Evolutionary conservation across 2,113 vertebrate genomes (phyloP).

Genomic region (Crypturellus undulatus): DNA sequence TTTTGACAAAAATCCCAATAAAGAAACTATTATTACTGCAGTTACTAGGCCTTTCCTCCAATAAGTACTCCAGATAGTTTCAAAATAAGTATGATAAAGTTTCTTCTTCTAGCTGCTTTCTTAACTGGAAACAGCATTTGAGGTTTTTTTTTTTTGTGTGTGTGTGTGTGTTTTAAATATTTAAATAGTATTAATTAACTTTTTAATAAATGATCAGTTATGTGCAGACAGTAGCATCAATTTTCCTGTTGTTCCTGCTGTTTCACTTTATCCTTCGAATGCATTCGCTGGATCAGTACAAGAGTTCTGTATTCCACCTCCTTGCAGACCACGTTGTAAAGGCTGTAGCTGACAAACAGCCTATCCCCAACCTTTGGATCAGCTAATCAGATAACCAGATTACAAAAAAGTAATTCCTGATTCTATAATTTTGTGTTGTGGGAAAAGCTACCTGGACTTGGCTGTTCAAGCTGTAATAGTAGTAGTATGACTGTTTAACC

Average conservation of each 20-base stretch:
- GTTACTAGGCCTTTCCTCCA: not conserved
- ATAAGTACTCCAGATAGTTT: not conserved
- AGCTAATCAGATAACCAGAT: not conserved
- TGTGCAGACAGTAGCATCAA: not conserved
- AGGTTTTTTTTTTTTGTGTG: not conserved
- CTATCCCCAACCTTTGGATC: not conserved
- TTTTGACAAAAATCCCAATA: not conserved
- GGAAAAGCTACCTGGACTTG: not conserved
- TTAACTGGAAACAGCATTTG: not conserved
- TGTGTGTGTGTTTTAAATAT: not conserved
- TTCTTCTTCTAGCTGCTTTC: not conserved
- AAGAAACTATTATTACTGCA: not conserved
- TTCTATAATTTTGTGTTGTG: not conserved
- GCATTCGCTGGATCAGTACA: fast-evolving
- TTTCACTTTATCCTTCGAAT: not conserved
- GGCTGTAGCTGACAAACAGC: not conserved
- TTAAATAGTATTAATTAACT: not conserved
- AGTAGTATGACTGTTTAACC: not conserved
- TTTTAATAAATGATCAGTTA: not conserved
- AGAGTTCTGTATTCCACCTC: not conserved
- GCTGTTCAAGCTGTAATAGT: not conserved
- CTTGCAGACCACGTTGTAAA: not conserved
- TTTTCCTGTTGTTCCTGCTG: not conserved
- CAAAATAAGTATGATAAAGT: not conserved
- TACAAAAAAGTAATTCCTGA: not conserved